Base-by-base conservation (phyloP, 2,797 vertebrate species). In the Xenentodon cancila region DNA sequence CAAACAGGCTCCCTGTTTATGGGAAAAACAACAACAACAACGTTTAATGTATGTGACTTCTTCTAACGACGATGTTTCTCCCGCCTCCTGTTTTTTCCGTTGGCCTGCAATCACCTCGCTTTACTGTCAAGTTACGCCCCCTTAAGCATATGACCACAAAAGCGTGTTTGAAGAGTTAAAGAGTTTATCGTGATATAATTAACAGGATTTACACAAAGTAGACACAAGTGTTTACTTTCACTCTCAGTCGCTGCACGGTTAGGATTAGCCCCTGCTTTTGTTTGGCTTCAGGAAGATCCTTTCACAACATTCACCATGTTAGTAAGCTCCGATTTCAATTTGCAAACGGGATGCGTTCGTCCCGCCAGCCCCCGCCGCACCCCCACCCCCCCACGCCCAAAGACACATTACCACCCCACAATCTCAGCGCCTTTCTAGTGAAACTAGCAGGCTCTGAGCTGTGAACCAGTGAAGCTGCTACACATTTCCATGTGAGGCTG, bases 401-500 rank as follows among this genome's bases (percentile, higher is more conserved):
- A 27, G 3, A 53, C 53, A 48, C n/a, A 25, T 9, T 32, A 16
- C 19, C 20, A 32, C 50, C 19, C 45, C 44, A n/a, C 56, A n/a
- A 32, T 43, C 54, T 47, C 20, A 53, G 32, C 21, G 43, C 43
- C 18, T 59, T 53, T 59, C 44, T 27, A 27, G 43, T 68, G 8
- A 30, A 68, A 51, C 32, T 25, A 16, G 30, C n/a, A n/a, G 21
- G 2, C 34, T 34, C 37, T 65, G 42, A 34, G 37, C 47, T 51
- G 46, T 34, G 47, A 66, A 45, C 40, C 7, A 21, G 20, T 56
- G 53, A 44, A 57, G 37, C 48, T 51, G 16, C 44, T 56, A 32
- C 7, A 32, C 3, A 56, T 56, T 40, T 27, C 27, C 40, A 59
- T 37, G 20, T 44, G 30, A 47, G 49, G 25, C n/a, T 18, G 25